Conservation (phyloP, 2,888 invertebrate species). For the Notodonta ziczac region DNA sequence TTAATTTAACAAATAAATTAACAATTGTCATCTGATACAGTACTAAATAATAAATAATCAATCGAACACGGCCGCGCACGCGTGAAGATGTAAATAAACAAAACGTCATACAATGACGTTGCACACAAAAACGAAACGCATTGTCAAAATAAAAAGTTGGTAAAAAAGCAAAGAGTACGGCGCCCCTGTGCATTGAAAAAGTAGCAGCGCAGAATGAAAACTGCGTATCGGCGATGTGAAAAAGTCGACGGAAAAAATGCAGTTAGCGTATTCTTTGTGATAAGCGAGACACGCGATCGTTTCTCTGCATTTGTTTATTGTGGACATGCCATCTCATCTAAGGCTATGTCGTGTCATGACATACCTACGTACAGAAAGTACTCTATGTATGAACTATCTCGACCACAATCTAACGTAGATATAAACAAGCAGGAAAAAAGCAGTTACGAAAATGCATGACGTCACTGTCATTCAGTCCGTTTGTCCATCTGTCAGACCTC, state of each 20-base stretch:
- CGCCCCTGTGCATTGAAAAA: constrained; percentile 71
- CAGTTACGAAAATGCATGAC: too few species aligned
- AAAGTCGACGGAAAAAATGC: constrained; percentile 61
- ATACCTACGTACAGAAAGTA: too few species aligned
- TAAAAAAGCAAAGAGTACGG: constrained; percentile 51
- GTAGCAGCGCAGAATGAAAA: constrained; percentile 65
- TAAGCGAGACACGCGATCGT: constrained; percentile 36
- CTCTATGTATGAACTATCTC: too few species aligned
- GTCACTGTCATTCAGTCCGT: too few species aligned
- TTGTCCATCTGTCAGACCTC: too few species aligned
- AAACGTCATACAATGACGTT: constrained; percentile 27
- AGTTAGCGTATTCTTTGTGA: constrained; percentile 38
- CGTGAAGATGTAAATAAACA: constrained; percentile 51
- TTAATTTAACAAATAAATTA: neutral
- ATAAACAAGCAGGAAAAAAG: too few species aligned
- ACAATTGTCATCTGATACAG: constrained; percentile 16
- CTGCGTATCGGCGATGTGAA: constrained; percentile 64
- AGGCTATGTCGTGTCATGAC: too few species aligned
- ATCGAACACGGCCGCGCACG: constrained; percentile 13
- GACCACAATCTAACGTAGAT: too few species aligned
- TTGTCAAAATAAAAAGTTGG: constrained; percentile 41
- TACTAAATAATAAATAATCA: constrained; percentile 27
- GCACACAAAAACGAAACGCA: constrained; percentile 31
- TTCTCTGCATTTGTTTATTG: constrained; percentile 18
- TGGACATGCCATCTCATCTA: constrained; percentile 30